Evolutionary conservation across 2,113 vertebrate genomes (phyloP).

Genomic region (Corythornis vintsioides): DNA sequence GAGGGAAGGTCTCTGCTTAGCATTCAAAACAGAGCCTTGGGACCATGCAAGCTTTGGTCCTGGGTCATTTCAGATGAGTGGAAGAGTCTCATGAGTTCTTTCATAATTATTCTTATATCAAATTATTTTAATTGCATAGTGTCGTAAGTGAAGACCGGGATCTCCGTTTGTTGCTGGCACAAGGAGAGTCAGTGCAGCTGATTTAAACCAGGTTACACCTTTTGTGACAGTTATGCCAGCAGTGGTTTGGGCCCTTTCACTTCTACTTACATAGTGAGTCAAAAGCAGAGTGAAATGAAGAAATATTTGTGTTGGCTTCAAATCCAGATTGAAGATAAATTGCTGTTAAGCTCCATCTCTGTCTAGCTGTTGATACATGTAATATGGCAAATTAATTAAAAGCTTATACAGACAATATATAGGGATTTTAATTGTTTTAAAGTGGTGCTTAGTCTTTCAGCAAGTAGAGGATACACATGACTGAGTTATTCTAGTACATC

Average conservation of each 20-base stretch:
- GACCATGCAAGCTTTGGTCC: neutral
- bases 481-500: conserved; percentile 5
- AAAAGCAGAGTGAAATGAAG: conserved; percentile 53
- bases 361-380: conserved; percentile 54
- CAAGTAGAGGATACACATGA: conserved; percentile 5
- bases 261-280: neutral
- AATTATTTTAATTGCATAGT: neutral
- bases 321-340: conserved; percentile 46
- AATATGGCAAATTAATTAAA: conserved; percentile 65
- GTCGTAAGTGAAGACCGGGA: neutral
- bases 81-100: neutral
- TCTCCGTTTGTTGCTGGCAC: neutral
- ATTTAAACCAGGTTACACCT: conserved; percentile 1
- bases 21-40: neutral
- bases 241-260: conserved; percentile 1
- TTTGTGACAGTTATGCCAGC: neutral
- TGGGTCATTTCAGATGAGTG: neutral
- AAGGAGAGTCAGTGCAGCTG: neutral
- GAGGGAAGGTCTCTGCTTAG: neutral
- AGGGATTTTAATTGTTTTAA: conserved; percentile 58
- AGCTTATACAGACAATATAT: conserved; percentile 61
- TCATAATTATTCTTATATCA: neutral
- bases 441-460: conserved; percentile 59
- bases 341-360: conserved; percentile 46
- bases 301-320: conserved; percentile 63